Evolutionary conservation across 2,888 invertebrate genomes (phyloP).

Genomic region (Ormyrus pomaceus): DNA sequence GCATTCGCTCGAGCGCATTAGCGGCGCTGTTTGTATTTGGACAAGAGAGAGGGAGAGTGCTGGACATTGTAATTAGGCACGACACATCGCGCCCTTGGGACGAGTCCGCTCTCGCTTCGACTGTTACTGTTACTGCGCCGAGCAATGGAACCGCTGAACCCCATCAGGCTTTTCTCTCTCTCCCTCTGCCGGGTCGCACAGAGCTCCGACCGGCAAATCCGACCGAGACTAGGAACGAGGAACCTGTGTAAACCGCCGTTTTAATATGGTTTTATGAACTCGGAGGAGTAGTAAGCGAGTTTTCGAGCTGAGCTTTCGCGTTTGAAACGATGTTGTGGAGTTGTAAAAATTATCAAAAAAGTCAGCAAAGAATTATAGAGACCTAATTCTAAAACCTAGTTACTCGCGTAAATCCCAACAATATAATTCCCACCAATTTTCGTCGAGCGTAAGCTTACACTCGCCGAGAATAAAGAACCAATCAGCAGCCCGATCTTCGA

Average conservation of each 20-base stretch:
- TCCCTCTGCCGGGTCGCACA: not conserved
- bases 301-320: no score
- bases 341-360: no score
- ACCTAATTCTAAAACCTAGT: no score
- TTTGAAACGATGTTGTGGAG: no score
- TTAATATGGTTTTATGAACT: not conserved
- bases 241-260: not conserved
- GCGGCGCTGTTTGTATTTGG: conserved; percentile 69
- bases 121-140: not conserved
- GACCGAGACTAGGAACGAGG: conserved; percentile 2
- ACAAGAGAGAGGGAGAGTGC: conserved; percentile 65
- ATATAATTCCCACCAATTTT: no score
- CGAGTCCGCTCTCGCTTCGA: conserved; percentile 9
- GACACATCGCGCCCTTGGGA: conserved; percentile 74
- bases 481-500: no score
- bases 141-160: no score
- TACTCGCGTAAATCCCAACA: no score
- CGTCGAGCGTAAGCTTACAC: no score
- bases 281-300: not conserved
- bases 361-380: no score
- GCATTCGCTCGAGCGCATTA: conserved; percentile 65
- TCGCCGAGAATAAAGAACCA: no score
- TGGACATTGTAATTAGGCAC: conserved; percentile 75
- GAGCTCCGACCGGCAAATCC: conserved; percentile 8
- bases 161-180: not conserved